Base-by-base conservation (phyloP, 1,140 invertebrate species). In the Trichoplusia ni region DNA sequence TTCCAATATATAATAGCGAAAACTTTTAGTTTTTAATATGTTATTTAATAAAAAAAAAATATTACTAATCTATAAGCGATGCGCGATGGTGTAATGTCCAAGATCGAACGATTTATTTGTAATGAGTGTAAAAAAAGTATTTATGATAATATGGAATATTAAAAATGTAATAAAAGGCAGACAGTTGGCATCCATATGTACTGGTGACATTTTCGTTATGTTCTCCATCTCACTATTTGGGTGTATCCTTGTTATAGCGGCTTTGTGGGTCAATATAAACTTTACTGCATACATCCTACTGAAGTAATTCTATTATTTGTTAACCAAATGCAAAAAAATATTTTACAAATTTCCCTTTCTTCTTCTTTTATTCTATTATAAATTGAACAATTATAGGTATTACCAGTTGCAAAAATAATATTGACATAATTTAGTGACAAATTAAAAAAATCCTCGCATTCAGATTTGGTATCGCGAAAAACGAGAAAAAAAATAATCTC, bases 1-100 rank as follows among this genome's bases (percentile, higher is more conserved):
- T 71, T 70, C 56, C 67, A 69, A 76, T 80, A 79, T 80, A 72
- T 77, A 69, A 64, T 79, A 76, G 64, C 62, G 44, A 79, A 68
- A 58, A 71, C 33, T 42, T 73, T 77, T 79, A 79, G 79, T 78
- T 79, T 71, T 59, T 59, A 58, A 19, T 72, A 66, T 73, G 64
- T 71, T 77, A 71, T 76, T 64, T 73, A 74, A 63, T n/a, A n/a
- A 42, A 11, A 68, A 68, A 65, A 56, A 59, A 69, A 63, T 67
- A 60, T 63, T 64, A 66, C 58, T 69, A 58, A 62, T 69, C 23
- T 35, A 3, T 69, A 75, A 64, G 69, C 60, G 35, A 65, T 62
- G 23, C 59, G 66, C 60, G 35, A 63, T 62, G 23, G 60, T 61
- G 49, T 37, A 35, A 58, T 18, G 59, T 65, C 64, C 38, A 65